Conservation (phyloP, 2,888 invertebrate genomes). For the Limenitis camilla region DNA sequence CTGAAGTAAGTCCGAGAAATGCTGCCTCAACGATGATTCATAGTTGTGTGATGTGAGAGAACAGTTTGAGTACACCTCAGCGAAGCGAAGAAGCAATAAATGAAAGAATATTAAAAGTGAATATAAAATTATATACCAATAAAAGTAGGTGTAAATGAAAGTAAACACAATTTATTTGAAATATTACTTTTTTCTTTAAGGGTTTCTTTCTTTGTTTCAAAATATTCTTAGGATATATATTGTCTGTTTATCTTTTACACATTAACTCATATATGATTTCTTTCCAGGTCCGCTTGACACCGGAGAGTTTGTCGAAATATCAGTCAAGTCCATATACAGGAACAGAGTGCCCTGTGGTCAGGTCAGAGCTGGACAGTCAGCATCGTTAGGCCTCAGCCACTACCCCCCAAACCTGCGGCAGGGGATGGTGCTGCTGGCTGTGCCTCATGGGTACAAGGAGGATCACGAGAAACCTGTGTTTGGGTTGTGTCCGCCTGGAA, state of each 20-base stretch:
- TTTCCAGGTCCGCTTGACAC: slow-evolving; percentile 80
- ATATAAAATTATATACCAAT: too few species aligned
- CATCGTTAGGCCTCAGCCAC: slow-evolving; percentile 84
- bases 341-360: slow-evolving; percentile 92
- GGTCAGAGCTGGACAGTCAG: slow-evolving; percentile 93
- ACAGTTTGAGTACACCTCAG: too few species aligned
- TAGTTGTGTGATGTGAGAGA: too few species aligned
- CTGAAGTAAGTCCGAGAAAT: too few species aligned
- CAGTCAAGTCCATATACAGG: slow-evolving; percentile 90
- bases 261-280: not conserved
- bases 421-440: slow-evolving; percentile 88
- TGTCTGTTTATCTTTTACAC: not conserved
- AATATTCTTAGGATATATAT: too few species aligned
- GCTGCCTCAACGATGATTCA: too few species aligned
- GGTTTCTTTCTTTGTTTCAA: too few species aligned
- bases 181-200: too few species aligned
- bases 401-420: slow-evolving; percentile 78
- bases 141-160: too few species aligned
- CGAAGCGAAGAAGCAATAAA: too few species aligned
- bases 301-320: slow-evolving; percentile 85
- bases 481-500: slow-evolving; percentile 33
- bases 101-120: too few species aligned
- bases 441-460: slow-evolving; percentile 40
- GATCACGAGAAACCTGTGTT: slow-evolving; percentile 25
- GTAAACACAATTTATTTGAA: too few species aligned